Base-by-base conservation (phyloP, 2,888 invertebrate species). In the Clusia tigrina region DNA sequence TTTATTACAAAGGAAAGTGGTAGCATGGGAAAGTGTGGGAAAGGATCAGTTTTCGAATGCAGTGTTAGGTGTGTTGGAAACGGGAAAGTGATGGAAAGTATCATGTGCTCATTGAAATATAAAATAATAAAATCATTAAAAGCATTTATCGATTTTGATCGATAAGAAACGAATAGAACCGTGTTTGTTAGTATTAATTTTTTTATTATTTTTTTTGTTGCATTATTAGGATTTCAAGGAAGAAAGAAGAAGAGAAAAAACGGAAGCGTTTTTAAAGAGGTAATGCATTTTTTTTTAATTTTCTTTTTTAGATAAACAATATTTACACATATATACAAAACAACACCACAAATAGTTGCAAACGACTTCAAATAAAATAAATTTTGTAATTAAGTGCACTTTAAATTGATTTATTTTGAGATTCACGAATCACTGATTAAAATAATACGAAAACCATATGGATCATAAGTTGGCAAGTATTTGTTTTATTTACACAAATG, bases 211-310 rank as follows among this genome's bases (percentile, higher is more conserved):
- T 38, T 54, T 25, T 6, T 56, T 56, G 69, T 67, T 71, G 69
- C 71, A 67, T 63, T 56, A 63, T 64, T 63, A 67, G 62, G 61
- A 62, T 64, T 72, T 79, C 81, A 80, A 79, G 82, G 78, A 76
- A 81, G 80, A 80, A 81, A 79, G 81, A 75, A 80, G 81, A 81
- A 81, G 79, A 80, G 79, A 79, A 81, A 74, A 81, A 81, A 78
- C 78, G 79, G 78, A 78, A 74, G 69, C 74, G 69, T 63, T 69
- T 69, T 70, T 69, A 74, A 72, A 67, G n/a, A 74, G 67, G 68
- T 63, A 67, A 70, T 70, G 60, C 59, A 64, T 58, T 58, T 52
- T 58, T 46, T 57, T 22, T 42, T 26, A 12, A 12, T 55, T 37
- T 55, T 32, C 18, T 51, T 25, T 42, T 42, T 42, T 42, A 42